Conservation (phyloP, 92 coral and sea anemone genomes). For the Bergia sp. region DNA sequence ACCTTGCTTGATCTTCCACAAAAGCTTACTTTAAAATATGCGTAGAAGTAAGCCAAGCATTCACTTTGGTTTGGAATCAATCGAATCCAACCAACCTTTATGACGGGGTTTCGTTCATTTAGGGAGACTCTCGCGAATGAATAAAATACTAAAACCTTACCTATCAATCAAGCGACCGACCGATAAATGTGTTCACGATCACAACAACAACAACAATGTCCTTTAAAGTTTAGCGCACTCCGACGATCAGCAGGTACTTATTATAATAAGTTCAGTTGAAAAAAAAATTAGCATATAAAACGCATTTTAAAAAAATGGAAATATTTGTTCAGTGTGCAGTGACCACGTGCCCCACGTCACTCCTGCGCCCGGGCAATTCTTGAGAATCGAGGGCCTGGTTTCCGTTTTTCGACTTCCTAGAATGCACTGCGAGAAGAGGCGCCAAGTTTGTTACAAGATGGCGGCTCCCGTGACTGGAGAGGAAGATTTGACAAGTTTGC, state of each 20-base stretch:
- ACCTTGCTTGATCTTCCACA: not conserved
- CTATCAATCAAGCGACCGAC: not conserved
- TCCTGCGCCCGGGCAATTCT: not conserved
- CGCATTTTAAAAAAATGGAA: not conserved
- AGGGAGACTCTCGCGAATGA: not conserved
- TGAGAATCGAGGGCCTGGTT: not conserved
- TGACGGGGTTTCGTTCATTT: not conserved
- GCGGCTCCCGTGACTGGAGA: slow-evolving; percentile 76
- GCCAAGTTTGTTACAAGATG: slow-evolving; percentile 84
- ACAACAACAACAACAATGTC: not conserved
- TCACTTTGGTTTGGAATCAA: not conserved
- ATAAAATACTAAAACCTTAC: slow-evolving; percentile 1
- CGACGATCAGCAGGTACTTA: slow-evolving; percentile 16
- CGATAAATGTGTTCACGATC: not conserved
- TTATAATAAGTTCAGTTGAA: not conserved
- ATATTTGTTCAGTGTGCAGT: not conserved
- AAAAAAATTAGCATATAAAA: slow-evolving; percentile 18
- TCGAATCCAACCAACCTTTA: not conserved
- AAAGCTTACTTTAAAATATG: no score
- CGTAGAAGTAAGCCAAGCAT: not conserved
- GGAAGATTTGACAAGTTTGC: slow-evolving; percentile 54
- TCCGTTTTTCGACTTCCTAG: slow-evolving; percentile 38
- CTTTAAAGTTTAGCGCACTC: slow-evolving; percentile 29
- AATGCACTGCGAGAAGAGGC: slow-evolving; percentile 63
- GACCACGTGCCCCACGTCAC: not conserved